phyloP scores from a whole-genome alignment of 2,113 vertebrate genomes.

The Nothobranchius kuhntae region DNA sequence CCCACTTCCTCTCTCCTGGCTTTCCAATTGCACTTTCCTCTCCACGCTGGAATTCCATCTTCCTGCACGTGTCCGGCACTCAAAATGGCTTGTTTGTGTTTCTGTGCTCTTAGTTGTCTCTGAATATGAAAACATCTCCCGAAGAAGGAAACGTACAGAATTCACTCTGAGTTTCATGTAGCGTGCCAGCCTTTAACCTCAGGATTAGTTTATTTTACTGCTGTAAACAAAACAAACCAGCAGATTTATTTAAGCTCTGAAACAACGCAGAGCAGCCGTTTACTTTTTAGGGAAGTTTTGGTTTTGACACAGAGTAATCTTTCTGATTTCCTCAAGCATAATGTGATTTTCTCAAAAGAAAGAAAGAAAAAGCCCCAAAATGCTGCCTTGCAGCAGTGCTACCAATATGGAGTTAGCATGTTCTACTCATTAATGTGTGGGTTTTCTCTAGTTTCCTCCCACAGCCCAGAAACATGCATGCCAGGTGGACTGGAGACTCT shows the following conservation, averaged over 20 bases:
- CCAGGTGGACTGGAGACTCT: too few relatives aligned
- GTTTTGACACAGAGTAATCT: background rate
- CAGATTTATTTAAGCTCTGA: background rate
- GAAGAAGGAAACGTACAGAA: background rate
- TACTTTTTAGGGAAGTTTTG: background rate
- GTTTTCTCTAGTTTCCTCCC: too few relatives aligned
- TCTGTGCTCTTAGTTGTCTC: background rate
- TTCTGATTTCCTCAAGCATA: background rate
- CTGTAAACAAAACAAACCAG: background rate
- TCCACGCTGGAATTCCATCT: slow-evolving; percentile 56
- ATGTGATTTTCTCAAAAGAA: background rate
- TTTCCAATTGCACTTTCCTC: slow-evolving; percentile 53
- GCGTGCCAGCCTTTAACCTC: too few relatives aligned
- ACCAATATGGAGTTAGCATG: too few relatives aligned
- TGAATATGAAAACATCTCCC: slow-evolving; percentile 25
- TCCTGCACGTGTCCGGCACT: slow-evolving; percentile 52
- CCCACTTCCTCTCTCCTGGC: slow-evolving; percentile 8
- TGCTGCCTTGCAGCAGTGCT: too few relatives aligned
- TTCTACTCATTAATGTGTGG: too few relatives aligned
- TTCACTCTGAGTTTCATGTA: too few relatives aligned
- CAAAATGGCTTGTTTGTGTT: slow-evolving; percentile 30
- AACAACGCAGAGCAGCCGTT: background rate
- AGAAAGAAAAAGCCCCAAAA: too few relatives aligned
- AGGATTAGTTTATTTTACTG: too few relatives aligned
- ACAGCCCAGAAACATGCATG: too few relatives aligned